phyloP scores from a whole-genome alignment of 2,797 vertebrate species.

The Natrix natrix region DNA sequence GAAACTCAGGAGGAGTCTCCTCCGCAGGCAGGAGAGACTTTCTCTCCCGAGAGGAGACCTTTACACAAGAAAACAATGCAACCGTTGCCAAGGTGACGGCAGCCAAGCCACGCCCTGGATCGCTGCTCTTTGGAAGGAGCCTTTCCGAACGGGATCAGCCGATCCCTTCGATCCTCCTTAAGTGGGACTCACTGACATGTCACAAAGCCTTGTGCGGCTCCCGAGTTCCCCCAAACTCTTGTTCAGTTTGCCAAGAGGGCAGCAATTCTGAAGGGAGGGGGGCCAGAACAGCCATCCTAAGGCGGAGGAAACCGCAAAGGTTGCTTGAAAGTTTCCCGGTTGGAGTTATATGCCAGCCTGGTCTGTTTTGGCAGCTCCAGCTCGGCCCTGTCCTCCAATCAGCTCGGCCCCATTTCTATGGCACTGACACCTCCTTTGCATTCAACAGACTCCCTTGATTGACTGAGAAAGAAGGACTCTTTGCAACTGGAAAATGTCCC shows the following conservation, averaged over 20 bases:
- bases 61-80: slow-evolving; percentile 26
- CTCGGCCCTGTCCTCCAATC: rapidly evolving
- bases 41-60: slow-evolving; percentile 21
- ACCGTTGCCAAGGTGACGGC: slow-evolving; percentile 42
- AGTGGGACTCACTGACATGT: background rate
- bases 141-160: rapidly evolving
- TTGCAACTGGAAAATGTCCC: background rate
- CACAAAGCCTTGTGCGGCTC: no score
- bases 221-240: background rate
- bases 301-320: background rate
- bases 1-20: slow-evolving; percentile 15
- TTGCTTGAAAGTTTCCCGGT: background rate
- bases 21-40: background rate
- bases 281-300: rapidly evolving
- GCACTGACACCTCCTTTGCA: background rate
- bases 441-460: background rate
- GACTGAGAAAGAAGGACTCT: background rate
- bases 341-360: background rate
- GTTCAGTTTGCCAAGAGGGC: no score
- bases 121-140: background rate
- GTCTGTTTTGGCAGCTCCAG: background rate
- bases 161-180: background rate
- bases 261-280: background rate
- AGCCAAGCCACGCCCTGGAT: background rate
- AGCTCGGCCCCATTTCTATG: background rate